Evolutionary conservation across 1,140 invertebrate genomes (phyloP).

Genomic region (Myzus persicae): DNA sequence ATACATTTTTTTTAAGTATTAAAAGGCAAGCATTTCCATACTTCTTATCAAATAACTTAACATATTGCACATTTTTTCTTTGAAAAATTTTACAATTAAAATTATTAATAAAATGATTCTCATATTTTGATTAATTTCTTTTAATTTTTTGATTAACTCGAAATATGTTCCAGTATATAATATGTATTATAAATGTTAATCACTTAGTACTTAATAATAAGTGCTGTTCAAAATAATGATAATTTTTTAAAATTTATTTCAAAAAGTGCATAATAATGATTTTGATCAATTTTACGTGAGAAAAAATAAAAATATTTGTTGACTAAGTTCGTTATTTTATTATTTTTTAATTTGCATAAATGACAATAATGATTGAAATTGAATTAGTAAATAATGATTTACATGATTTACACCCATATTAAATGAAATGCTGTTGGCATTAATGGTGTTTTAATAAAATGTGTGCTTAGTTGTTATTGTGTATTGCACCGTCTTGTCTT

Average conservation of each 20-base stretch:
- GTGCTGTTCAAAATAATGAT: too few relatives aligned
- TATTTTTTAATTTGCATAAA: neutral
- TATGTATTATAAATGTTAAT: too few relatives aligned
- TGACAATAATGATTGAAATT: neutral
- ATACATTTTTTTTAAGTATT: too few relatives aligned
- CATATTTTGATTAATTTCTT: too few relatives aligned
- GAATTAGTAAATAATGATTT: neutral
- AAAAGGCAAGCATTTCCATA: too few relatives aligned
- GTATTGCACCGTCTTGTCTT: neutral
- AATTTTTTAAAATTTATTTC: neutral
- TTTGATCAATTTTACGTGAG: neutral
- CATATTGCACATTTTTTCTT: too few relatives aligned
- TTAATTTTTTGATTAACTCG: too few relatives aligned
- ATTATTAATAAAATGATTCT: too few relatives aligned
- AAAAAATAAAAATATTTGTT: neutral
- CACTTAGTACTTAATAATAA: too few relatives aligned
- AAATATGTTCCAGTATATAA: too few relatives aligned
- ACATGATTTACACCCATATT: neutral
- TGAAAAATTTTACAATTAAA: too few relatives aligned
- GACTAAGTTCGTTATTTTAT: neutral
- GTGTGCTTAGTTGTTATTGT: neutral
- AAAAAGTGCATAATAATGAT: neutral
- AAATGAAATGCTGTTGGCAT: neutral
- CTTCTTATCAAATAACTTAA: too few relatives aligned
- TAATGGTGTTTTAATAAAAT: neutral